phyloP scores from a whole-genome alignment of 2,888 invertebrate species.

The Flabesymbios commensalis region DNA sequence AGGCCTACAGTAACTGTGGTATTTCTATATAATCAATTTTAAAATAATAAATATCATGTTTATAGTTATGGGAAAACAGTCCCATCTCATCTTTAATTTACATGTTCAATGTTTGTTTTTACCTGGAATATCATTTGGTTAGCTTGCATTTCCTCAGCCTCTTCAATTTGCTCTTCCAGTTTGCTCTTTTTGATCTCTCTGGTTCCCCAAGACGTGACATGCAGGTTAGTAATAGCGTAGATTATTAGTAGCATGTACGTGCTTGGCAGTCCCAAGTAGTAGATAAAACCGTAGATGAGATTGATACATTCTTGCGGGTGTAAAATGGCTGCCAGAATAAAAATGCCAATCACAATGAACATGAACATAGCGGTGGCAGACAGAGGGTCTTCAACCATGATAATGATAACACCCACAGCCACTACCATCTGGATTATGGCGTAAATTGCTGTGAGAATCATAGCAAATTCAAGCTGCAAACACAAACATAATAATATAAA shows the following conservation, averaged over 20 bases:
- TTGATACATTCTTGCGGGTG: conserved; percentile 72
- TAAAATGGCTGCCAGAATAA: conserved; percentile 92
- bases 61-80: too few relatives aligned
- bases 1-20: too few relatives aligned
- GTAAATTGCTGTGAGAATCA: conserved; percentile 93
- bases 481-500: too few relatives aligned
- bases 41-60: too few relatives aligned
- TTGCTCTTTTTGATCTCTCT: conserved; percentile 42
- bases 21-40: too few relatives aligned
- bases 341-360: conserved; percentile 88
- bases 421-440: conserved; percentile 99
- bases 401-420: conserved; percentile 95
- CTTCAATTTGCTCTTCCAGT: conserved; percentile 11
- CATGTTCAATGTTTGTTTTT: conserved; percentile 32
- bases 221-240: conserved; percentile 53
- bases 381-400: conserved; percentile 91
- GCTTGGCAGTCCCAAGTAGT: conserved; percentile 54
- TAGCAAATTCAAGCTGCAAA: conserved; percentile 86
- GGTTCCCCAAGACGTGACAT: conserved; percentile 58
- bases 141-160: neutral
- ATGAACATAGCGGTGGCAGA: conserved; percentile 94
- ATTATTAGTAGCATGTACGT: conserved; percentile 56
- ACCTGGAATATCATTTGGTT: conserved; percentile 33
- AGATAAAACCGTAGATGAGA: conserved; percentile 43
- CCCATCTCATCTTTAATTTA: too few relatives aligned